Evolutionary conservation across 2,113 vertebrate genomes (phyloP), one percentile per base, ranked within the genome.

Genomic region (Tor tambroides): DNA sequence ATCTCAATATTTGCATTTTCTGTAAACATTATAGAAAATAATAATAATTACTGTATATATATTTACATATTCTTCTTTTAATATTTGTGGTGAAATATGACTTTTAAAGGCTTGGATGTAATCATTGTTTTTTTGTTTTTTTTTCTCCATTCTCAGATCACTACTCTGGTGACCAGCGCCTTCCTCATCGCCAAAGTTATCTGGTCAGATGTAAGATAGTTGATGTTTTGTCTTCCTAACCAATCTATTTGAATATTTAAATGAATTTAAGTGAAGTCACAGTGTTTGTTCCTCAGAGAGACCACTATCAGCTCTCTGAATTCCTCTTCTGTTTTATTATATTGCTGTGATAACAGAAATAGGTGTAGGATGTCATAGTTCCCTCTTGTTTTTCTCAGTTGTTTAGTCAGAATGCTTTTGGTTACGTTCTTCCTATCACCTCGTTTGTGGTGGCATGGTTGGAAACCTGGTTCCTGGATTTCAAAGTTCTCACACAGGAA

Each of bases 401-500:
- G 43, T 93, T 98, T 28, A 95, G 92, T 90, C 95, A 96, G 93
- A 97, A 98, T 85, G 96, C 97, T 1, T 98, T 99, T 3, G 97
- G 95, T 28, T 99, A 99, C 19, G 95, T 99, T 6, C 92, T 99
- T 6, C 97, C 98, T 43, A 98, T 99, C 30, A 94, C 96, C 78
- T 99, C 98, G 0, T 99, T 99, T 23, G 96, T 99, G 88, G 95
- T 99, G n/a, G 98, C 97, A 28, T 99, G 98, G 98, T 86, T 99
- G 86, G 98, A 99, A 93, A 99, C 98, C 3, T 99, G 98, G 98
- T 99, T 99, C 92, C 94, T 99, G 26, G 98, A 99, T 94, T 99
- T 99, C 88, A 99, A 99, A 91, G 98, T 99, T 85, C 94, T 99
- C 6, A 95, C 96, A 23, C 97, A 98, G 93, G 98, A 99, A 92